Evolutionary conservation across 2,797 vertebrate species (phyloP).

Genomic region (Sphenopsis melanotis): DNA sequence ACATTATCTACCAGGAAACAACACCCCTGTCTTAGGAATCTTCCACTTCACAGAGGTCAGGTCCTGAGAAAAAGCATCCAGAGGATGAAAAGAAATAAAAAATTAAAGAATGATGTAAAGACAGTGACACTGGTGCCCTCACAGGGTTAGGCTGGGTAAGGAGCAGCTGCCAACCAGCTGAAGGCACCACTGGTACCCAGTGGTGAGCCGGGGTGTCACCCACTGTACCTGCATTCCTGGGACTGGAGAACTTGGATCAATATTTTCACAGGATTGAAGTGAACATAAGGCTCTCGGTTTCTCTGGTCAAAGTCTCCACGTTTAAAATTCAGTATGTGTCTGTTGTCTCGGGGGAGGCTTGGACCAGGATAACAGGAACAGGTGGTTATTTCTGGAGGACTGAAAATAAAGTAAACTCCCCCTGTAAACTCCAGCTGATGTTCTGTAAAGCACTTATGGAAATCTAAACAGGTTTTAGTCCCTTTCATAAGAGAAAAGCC

Average conservation of each 20-base stretch:
- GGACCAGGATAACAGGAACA: neutral
- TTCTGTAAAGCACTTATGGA: neutral
- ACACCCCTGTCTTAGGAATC: neutral
- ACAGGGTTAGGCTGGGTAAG: neutral
- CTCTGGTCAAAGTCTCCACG: neutral
- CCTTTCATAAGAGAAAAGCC: neutral
- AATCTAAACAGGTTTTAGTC: neutral
- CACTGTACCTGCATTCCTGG: neutral
- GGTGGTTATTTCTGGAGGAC: neutral
- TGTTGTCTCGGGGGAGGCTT: neutral
- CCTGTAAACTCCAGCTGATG: neutral
- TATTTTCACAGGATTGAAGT: neutral
- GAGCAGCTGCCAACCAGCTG: neutral
- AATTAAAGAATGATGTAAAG: neutral
- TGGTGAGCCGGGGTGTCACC: neutral
- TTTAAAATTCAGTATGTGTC: neutral
- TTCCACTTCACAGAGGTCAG: neutral
- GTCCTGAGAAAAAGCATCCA: neutral
- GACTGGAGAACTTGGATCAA: neutral
- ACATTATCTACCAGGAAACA: neutral
- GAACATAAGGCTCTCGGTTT: neutral
- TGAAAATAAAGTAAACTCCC: neutral
- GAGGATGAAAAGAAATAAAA: neutral
- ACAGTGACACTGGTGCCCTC: neutral
- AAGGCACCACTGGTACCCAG: neutral